Conservation (phyloP, 2,113 vertebrate genomes). For the Eurystomus gularis region DNA sequence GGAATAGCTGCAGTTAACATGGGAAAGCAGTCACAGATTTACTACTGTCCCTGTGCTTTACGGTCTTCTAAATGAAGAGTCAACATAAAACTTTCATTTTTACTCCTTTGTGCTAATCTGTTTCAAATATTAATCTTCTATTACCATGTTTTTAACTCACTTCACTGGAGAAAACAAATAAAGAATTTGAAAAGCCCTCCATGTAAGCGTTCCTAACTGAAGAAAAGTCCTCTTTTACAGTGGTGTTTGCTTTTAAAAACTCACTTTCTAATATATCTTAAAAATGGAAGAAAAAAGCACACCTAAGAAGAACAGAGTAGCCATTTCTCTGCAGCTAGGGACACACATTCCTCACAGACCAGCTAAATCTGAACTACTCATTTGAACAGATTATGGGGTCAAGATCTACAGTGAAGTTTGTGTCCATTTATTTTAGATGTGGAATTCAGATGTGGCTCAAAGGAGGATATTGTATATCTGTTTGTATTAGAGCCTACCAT, state of each 20-base stretch:
- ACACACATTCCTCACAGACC: not conserved
- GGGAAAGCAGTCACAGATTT: not conserved
- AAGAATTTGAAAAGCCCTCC: not conserved
- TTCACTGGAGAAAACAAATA: not conserved
- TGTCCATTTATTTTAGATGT: not conserved
- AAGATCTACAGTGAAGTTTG: not conserved
- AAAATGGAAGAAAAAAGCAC: not conserved
- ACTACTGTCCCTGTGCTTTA: not conserved
- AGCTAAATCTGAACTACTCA: not conserved
- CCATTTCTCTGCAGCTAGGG: not conserved
- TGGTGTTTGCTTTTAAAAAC: not conserved
- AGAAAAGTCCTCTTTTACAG: not conserved
- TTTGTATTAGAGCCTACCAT: not conserved
- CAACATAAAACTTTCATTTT: not conserved
- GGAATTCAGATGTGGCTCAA: not conserved
- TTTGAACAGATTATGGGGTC: not conserved
- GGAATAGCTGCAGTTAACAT: not conserved
- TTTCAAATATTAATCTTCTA: not conserved
- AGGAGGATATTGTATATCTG: not conserved
- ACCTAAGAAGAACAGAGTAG: not conserved
- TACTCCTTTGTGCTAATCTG: not conserved
- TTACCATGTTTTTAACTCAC: not conserved
- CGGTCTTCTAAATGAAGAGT: not conserved
- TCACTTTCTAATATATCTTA: not conserved
- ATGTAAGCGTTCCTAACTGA: not conserved